Evolutionary conservation across 2,797 vertebrate species (phyloP), one percentile per base, ranked within the genome.

Genomic region (Acipenser oxyrinchus): DNA sequence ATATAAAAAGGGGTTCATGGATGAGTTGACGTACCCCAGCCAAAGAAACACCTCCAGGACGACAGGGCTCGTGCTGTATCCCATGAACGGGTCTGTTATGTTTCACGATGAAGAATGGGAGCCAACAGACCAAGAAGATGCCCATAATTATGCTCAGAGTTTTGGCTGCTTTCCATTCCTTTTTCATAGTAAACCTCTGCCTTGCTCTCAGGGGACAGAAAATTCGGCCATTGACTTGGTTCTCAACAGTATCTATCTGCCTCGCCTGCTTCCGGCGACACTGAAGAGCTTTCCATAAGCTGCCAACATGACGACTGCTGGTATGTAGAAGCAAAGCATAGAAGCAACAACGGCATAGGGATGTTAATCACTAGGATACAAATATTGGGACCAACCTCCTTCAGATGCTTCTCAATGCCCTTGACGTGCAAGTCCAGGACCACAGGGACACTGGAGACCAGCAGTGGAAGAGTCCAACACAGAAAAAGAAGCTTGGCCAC

Each of bases 91-190:
- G 59, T 55, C 7, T 1, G 10, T 57, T 57, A 65, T 10, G 58
- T 37, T 69, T 59, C n/a, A 58, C 9, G 3, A 37, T 10, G 11
- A 70, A 67, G 69, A 67, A 63, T 18, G 18, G 57, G 74, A 76
- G 10, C 76, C 76, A 78, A 79, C 62, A 79, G 64, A 61, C 78
- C 76, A 62, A 79, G 78, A 37, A 37, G 23, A 37, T 4, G 23
- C 68, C 75, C 58, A 71, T 68, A 6, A 79, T 72, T 66, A 76
- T 59, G 12, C 73, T 66, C 15, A 73, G 66, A 3, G 63, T 75
- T 68, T 70, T 76, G 13, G 72, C 62, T 10, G 74, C 73, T 66
- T 78, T 82, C 13, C 48, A 60, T 12, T 74, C 69, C 66, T 69
- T 79, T 69, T 65, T 72, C 23, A 67, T 63, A 50, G 70, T 63